Conservation (phyloP, 2,888 invertebrate genomes). For the Tetanocera ferruginea region DNA sequence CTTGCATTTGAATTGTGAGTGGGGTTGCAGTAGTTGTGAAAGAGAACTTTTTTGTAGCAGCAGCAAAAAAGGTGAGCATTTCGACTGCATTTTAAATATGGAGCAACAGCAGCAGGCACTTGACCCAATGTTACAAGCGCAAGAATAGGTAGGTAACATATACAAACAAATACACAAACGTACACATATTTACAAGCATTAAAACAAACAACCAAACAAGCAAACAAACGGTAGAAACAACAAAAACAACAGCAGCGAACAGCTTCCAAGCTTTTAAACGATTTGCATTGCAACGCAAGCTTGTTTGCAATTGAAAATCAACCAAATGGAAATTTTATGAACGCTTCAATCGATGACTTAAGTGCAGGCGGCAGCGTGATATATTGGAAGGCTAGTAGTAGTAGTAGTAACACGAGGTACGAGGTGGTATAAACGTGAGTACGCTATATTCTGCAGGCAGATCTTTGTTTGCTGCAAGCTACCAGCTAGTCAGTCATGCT, state of each 20-base stretch:
- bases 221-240: background rate
- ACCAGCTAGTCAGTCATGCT: background rate
- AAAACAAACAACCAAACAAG: slow-evolving; percentile 8
- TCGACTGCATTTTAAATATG: slow-evolving; percentile 42
- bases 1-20: too few species aligned
- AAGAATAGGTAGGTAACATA: background rate
- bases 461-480: background rate
- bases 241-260: slow-evolving; percentile 31
- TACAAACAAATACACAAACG: background rate
- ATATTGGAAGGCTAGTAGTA: background rate
- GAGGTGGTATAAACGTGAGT: background rate
- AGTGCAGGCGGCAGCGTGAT: slow-evolving; percentile 42
- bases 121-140: slow-evolving; percentile 43
- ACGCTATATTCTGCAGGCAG: background rate
- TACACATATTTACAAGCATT: background rate
- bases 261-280: slow-evolving; percentile 50
- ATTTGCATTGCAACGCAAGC: slow-evolving; percentile 52
- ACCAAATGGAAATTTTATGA: slow-evolving; percentile 54
- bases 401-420: background rate
- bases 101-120: slow-evolving; percentile 41
- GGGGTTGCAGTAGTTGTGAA: background rate
- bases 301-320: slow-evolving; percentile 53
- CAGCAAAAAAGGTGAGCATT: slow-evolving; percentile 7
- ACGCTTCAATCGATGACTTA: slow-evolving; percentile 53
- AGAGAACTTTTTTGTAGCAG: background rate